Base-by-base conservation (phyloP, 2,888 invertebrate species). In the Drosophila longiperda region DNA sequence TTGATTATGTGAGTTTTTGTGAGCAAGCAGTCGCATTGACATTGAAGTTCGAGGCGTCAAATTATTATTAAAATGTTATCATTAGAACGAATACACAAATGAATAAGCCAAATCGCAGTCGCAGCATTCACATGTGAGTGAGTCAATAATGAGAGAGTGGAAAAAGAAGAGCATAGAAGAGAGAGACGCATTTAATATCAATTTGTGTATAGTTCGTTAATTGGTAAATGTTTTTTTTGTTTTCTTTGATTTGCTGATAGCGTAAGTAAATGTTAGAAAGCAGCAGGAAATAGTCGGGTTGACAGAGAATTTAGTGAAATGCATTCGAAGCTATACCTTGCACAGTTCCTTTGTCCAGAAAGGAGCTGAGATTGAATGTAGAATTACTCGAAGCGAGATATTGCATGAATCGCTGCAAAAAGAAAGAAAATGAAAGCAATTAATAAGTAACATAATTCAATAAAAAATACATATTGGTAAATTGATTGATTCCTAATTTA, bases 341-440 rank as follows among this genome's bases (percentile, higher is more conserved):
- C 66, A 98, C 97, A 91, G 98, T 98, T 91, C 97, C 97, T 95
- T 99, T 99, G 94, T 99, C 99, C 93, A 99, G 95, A 94, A 99
- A 99, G 95, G 97, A 98, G 94, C 97, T 97, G 92, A 99, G 96
- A 95, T 99, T 99, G 95, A 99, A 99, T 91, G 98, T 98, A 93
- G 99, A 99, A 95, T 99, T 99, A 95, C 99, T 99, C 90, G 99
- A 99, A 73, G 99, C 99, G 94, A 99, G 95, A 94, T 99, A 99
- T 95, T 99, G 99, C 93, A 99, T 99, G 94, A 99, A 99, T 93
- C 99, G 96, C 99, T 99, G 95, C 59, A 96, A 76, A 66, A 12
- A 64, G n/a, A 62, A 20, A 66, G 20, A 70, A n/a, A 3, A 61
- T 7, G 7, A 20, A 52, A 29, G 17, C 9, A 34, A 36, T 36